These are phyloP conservation scores for Serinus canaria DNA, from an alignment of 2,113 vertebrate genomes.

Conservation along the genomic window DNA sequence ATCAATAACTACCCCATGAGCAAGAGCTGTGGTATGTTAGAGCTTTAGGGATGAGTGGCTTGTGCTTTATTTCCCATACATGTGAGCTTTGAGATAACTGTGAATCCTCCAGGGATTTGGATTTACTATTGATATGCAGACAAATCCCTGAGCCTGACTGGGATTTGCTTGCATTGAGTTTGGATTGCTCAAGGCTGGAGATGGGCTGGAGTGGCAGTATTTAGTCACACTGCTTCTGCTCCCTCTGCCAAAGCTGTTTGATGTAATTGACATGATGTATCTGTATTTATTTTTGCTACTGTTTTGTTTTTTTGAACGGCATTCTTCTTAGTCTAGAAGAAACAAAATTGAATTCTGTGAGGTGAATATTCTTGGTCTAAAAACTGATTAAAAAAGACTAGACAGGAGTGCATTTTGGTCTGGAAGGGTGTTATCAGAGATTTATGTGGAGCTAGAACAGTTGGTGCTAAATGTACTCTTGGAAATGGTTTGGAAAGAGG, in stretches of 20 bases:
- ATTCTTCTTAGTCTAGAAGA: not conserved
- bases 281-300: not conserved
- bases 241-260: not conserved
- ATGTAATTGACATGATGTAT: not conserved
- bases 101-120: conserved; percentile 22
- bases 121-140: conserved; percentile 47
- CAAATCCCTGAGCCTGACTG: conserved; percentile 34
- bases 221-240: not conserved
- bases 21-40: not conserved
- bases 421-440: not conserved
- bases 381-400: not conserved
- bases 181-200: not conserved
- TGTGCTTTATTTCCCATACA: not conserved
- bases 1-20: not conserved
- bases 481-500: not conserved
- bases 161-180: not conserved
- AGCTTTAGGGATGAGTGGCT: not conserved
- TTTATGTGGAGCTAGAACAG: not conserved
- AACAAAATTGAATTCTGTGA: not conserved
- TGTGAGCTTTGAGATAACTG: conserved; percentile 35
- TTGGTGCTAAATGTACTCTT: not conserved
- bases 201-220: not conserved
- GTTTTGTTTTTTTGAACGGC: not conserved
- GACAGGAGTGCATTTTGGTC: not conserved
- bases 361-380: not conserved